These are phyloP conservation scores for Tipula helvola DNA, from an alignment of 2,888 invertebrate species.

Conservation along the genomic window DNA sequence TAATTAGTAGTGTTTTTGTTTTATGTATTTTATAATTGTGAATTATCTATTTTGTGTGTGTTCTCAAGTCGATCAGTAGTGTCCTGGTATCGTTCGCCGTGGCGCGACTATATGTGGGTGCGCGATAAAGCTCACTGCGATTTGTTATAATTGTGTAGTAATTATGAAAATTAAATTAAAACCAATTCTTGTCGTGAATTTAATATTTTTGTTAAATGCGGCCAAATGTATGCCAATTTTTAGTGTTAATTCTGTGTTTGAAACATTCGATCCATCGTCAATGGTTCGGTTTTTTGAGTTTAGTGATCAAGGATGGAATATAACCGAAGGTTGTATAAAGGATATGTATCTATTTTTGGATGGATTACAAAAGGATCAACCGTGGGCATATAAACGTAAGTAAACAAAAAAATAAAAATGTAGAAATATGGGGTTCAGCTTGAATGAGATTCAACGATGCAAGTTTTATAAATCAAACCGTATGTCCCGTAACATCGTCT, in stretches of 20 bases:
- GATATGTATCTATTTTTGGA: conserved; percentile 26
- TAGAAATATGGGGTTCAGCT: not conserved
- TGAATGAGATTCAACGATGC: not conserved
- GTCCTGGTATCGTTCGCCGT: not conserved
- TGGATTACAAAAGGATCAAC: conserved; percentile 23
- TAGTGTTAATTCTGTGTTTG: conserved; percentile 22
- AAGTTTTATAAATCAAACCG: not conserved
- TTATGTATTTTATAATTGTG: not conserved
- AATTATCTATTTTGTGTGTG: not conserved
- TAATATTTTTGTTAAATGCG: not conserved
- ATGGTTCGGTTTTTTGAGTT: conserved; percentile 27
- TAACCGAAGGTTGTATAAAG: conserved; percentile 24
- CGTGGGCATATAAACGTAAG: conserved; percentile 27
- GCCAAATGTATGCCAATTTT: not conserved
- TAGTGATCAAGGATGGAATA: conserved; percentile 28
- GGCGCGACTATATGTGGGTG: too few species aligned
- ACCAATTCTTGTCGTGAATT: not conserved
- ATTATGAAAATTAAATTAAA: not conserved
- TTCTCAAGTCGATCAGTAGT: not conserved
- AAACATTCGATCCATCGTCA: conserved; percentile 25
- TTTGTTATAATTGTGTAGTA: too few species aligned
- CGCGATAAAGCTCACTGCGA: not conserved
- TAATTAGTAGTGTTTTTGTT: not conserved
- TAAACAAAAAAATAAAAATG: not conserved
- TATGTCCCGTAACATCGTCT: not conserved